Conservation (phyloP, 2,797 vertebrate species). For the Tapirus indicus region DNA sequence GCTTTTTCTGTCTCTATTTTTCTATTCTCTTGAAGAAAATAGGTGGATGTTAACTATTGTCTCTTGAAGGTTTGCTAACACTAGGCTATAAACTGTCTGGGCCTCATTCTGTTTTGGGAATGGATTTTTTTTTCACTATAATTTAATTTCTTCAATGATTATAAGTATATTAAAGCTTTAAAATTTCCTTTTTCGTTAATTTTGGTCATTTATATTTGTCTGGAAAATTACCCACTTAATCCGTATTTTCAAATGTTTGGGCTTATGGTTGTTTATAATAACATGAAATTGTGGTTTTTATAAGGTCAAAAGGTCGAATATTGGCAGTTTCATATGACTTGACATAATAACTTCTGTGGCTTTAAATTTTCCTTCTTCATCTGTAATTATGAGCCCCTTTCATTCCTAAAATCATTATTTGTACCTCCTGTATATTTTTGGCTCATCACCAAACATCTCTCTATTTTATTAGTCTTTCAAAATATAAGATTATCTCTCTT, state of each 20-base stretch:
- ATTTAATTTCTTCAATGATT: slow-evolving; percentile 55
- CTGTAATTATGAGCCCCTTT: neutral
- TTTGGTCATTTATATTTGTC: neutral
- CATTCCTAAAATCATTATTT: neutral
- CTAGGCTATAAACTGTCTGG: neutral
- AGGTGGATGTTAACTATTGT: neutral
- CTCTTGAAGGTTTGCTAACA: neutral
- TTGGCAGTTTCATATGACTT: neutral
- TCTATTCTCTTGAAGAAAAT: neutral
- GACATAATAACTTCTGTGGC: neutral
- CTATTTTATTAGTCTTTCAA: slow-evolving; percentile 12
- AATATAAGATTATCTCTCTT: neutral
- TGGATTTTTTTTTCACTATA: neutral
- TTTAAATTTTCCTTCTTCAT: slow-evolving; percentile 14
- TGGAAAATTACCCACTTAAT: neutral
- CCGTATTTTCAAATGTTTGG: neutral
- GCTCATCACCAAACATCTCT: neutral
- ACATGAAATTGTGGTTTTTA: slow-evolving; percentile 21
- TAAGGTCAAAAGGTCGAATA: slow-evolving; percentile 31
- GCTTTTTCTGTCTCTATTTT: neutral
- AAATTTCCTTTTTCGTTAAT: neutral
- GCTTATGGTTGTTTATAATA: neutral
- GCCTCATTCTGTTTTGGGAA: neutral
- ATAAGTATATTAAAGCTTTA: neutral
- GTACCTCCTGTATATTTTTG: neutral